These are phyloP conservation scores for Mugil cephalus DNA, from an alignment of 2,113 vertebrate species.

Conservation along the genomic window DNA sequence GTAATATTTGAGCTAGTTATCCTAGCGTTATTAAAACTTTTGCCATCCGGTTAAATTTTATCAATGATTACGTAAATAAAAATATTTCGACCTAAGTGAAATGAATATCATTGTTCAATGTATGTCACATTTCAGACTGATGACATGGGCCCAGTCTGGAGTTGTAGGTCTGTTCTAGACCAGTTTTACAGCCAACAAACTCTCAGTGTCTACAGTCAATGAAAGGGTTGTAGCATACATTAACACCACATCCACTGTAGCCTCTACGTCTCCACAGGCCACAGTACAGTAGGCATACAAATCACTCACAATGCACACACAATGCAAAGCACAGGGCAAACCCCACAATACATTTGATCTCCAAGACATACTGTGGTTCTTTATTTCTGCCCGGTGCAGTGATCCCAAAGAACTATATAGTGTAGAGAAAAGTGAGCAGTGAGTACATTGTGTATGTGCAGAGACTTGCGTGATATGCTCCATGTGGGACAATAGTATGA, in stretches of 20 bases:
- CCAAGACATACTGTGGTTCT: conserved; percentile 24
- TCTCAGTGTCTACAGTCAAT: conserved; percentile 29
- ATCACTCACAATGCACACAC: conserved; percentile 30
- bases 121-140: too few relatives aligned
- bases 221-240: conserved; percentile 28
- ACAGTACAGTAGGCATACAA: conserved; percentile 45
- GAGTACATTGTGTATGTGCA: conserved; percentile 28
- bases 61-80: too few relatives aligned
- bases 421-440: conserved; percentile 34
- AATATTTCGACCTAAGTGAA: too few relatives aligned
- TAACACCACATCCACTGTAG: conserved; percentile 10
- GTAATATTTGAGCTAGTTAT: too few relatives aligned
- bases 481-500: conserved; percentile 36
- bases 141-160: too few relatives aligned
- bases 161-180: too few relatives aligned
- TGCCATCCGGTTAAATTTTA: too few relatives aligned
- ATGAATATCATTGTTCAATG: too few relatives aligned
- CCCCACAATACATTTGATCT: conserved; percentile 30
- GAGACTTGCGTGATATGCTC: conserved; percentile 26
- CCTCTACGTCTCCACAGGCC: not conserved
- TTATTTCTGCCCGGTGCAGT: conserved; percentile 32
- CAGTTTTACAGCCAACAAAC: conserved; percentile 20
- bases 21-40: too few relatives aligned
- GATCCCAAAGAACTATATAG: conserved; percentile 29
- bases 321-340: conserved; percentile 32